Conservation (phyloP, 2,888 invertebrate genomes). For the Spisula subtruncata region DNA sequence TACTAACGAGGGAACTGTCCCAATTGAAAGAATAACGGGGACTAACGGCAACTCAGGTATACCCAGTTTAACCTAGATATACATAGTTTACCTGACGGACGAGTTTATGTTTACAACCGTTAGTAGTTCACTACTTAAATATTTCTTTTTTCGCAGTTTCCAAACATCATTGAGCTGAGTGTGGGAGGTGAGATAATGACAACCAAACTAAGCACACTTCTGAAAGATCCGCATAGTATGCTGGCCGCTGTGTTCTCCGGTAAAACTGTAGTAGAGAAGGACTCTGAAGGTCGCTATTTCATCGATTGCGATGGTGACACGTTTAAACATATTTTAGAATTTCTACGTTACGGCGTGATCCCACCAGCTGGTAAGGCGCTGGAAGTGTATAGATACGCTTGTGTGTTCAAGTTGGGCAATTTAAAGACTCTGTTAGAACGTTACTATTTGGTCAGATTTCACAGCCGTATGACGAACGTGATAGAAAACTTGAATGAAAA, state of each 20-base stretch:
- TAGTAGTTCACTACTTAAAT: too few relatives aligned
- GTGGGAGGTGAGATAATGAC: conserved; percentile 75
- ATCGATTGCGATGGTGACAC: conserved; percentile 75
- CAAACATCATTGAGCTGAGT: conserved; percentile 40
- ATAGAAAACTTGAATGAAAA: conserved; percentile 9
- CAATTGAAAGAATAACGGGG: too few relatives aligned
- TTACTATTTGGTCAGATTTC: background rate
- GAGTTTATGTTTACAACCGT: too few relatives aligned
- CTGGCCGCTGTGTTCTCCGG: conserved; percentile 79
- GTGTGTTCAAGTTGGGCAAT: background rate
- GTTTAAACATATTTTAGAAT: conserved; percentile 76
- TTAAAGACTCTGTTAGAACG: background rate
- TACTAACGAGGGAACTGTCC: too few relatives aligned
- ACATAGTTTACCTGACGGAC: too few relatives aligned
- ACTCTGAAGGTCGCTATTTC: conserved; percentile 74
- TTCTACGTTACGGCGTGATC: conserved; percentile 72
- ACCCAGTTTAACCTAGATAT: too few relatives aligned
- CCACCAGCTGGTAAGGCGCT: conserved; percentile 62
- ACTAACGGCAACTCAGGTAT: too few relatives aligned
- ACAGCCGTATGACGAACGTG: conserved; percentile 1
- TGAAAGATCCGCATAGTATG: conserved; percentile 73
- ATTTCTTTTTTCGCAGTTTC: conserved; percentile 28
- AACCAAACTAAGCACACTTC: conserved; percentile 73
- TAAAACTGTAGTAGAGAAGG: conserved; percentile 66
- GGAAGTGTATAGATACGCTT: conserved; percentile 17